Evolutionary conservation across 2,888 invertebrate species (phyloP), one percentile per base, ranked within the genome.

Genomic region (Leptinotarsa tumamoca): DNA sequence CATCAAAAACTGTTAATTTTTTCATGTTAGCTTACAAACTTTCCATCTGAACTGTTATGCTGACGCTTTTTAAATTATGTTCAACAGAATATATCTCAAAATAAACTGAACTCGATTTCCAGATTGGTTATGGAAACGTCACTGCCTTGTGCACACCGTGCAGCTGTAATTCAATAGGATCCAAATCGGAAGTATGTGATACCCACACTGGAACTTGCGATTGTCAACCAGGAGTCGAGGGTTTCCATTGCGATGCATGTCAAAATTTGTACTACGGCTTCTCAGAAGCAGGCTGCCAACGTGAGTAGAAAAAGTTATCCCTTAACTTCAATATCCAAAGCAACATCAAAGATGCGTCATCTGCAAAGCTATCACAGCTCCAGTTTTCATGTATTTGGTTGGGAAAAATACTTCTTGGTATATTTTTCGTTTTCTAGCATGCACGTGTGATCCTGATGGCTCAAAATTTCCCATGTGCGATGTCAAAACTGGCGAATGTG

Each of bases 111-210:
- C 10, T 10, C 5, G 43, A 43, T 21, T 71, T 75, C 50, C 68
- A 92, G 92, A 88, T 89, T 72, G 94, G 95, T 27, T 93, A 91
- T 85, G 93, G 94, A 83, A 93, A 96, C 83, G 90, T 96, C 58
- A 92, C 94, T 7, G 92, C 93, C 5, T 94, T 95, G 49, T 98
- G 98, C 86, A 91, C 92, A 1, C 89, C 92, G 52, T 98, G 98
- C 88, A 91, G 92, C 73, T 98, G 98, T 87, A 92, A 94, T 80
- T 80, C 88, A 0, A 87, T 90, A 75, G 96, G 95, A 27, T 92
- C 97, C 0, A 86, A 89, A 52, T 91, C 90, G 73, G 88, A 89
- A n/a, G 86, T 91, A 33, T 98, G 98, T 89, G 94, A 96, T 87
- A 88, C 92, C 0, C 88, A 89, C 66, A 92, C 92, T n/a, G 98